Evolutionary conservation across 2,888 invertebrate species (phyloP), one percentile per base, ranked within the genome.

Genomic region (Nycteola revayana): DNA sequence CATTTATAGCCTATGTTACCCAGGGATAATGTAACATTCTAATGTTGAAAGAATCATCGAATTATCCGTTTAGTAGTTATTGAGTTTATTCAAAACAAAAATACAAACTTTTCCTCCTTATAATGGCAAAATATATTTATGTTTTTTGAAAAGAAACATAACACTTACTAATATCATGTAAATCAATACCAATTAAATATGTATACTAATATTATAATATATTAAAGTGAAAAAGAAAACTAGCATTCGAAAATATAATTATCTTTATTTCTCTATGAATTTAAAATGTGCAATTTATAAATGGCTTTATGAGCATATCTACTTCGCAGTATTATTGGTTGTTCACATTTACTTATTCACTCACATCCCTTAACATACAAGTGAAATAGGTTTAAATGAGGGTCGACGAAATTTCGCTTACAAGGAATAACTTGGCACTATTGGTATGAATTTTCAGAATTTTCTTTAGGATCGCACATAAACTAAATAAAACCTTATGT

Each of bases 391-490:
- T 34, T 39, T 38, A 28, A 31, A 36, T 25, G 32, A 46, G 32
- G 26, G 30, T 49, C 39, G 40, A 38, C 35, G 42, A 48, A 46
- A 38, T n/a, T 37, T 40, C 58, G 56, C 60, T 61, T 60, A 54
- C 61, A 60, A 58, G 49, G 49, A 66, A 61, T 44, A 42, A 43
- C 60, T 82, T 82, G 80, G 81, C 81, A 81, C 80, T 81, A 71
- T 66, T 49, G 51, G 60, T 64, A 59, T 53, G 51, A 60, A 44
- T 63, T 62, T 62, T n/a, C n/a, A n/a, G n/a, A 44, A 45, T 60
- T 60, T 65, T 62, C 60, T 53, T 51, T 47, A 42, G 49, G 42
- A 52, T 61, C 59, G 21, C 28, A 20, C 9, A 59, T 46, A 64
- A 57, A 61, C 50, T 57, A 55, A 60, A 58, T 51, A 42, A 58